Evolutionary conservation across 1,140 invertebrate species (phyloP).

Genomic region (Hylaeus anthracinus): DNA sequence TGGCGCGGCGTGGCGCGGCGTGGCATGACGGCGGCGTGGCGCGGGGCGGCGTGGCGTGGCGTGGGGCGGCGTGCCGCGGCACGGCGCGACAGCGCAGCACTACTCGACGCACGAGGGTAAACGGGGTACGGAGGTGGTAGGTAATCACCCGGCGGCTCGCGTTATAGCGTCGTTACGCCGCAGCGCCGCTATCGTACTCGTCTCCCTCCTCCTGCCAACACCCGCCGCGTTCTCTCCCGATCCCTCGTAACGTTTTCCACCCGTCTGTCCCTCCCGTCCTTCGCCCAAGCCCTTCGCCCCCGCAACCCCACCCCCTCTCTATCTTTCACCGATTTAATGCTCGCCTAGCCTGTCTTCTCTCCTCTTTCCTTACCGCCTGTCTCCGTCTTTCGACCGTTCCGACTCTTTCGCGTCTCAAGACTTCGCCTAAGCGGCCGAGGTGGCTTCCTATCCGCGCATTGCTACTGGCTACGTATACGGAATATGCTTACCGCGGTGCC

Average conservation of each 20-base stretch:
- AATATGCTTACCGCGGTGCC: constrained; percentile 13
- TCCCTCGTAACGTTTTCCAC: constrained; percentile 51
- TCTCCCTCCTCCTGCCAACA: constrained; percentile 50
- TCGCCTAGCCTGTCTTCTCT: constrained; percentile 48
- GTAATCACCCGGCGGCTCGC: constrained; percentile 77
- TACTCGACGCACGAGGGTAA: constrained; percentile 59
- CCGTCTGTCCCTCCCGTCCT: constrained; percentile 38
- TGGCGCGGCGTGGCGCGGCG: constrained; percentile 4
- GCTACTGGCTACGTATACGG: background rate
- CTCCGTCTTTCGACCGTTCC: constrained; percentile 46
- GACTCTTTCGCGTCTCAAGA: background rate
- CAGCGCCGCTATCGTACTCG: constrained; percentile 71
- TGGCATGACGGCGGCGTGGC: constrained; percentile 5
- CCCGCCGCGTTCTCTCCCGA: constrained; percentile 49
- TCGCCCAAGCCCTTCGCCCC: constrained; percentile 47
- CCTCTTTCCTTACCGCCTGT: constrained; percentile 30
- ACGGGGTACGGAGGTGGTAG: constrained; percentile 69
- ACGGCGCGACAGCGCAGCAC: constrained; percentile 20
- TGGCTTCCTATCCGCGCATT: constrained; percentile 21
- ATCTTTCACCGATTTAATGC: constrained; percentile 55
- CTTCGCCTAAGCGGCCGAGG: constrained; percentile 25
- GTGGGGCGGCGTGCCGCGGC: background rate
- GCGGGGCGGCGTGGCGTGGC: background rate
- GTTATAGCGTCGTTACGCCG: constrained; percentile 78
- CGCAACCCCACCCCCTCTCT: constrained; percentile 19